Percentiles rank a stretch among this genome's conserved stretches.
These are phyloP conservation scores for Protodeltote pygarga DNA, from an alignment of 2,888 invertebrate genomes.

Conservation along the genomic window DNA sequence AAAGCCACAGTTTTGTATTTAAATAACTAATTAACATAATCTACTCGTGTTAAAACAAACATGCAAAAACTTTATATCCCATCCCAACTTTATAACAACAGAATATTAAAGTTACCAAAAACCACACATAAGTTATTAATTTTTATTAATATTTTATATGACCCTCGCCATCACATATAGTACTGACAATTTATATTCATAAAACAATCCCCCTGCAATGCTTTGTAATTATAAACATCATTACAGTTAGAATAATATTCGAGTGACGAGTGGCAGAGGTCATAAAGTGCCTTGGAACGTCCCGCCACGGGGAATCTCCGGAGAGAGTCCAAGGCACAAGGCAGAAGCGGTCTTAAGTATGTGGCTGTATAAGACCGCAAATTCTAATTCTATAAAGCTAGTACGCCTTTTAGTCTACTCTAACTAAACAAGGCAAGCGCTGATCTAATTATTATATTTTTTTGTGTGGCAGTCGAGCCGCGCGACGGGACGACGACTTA, in stretches of 20 bases:
- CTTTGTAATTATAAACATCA: slow-evolving; percentile 48
- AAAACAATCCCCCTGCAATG: slow-evolving; percentile 43
- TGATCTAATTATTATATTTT: no score
- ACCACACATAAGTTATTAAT: slow-evolving; percentile 16
- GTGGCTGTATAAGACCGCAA: background rate
- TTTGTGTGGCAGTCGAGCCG: no score
- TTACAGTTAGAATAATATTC: slow-evolving; percentile 37
- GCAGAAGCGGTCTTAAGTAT: background rate
- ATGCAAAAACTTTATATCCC: background rate
- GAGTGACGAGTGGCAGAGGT: slow-evolving; percentile 34
- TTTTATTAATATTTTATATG: slow-evolving; percentile 29
- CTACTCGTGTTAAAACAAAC: no score
- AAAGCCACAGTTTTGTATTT: no score
- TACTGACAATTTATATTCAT: slow-evolving; percentile 49
- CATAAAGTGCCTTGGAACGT: slow-evolving; percentile 43
- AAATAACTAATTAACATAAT: no score
- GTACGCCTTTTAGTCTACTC: no score
- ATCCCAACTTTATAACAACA: background rate
- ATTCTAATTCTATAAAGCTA: no score
- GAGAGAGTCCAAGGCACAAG: background rate
- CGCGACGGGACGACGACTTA: no score
- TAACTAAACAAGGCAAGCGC: no score
- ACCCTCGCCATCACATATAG: slow-evolving; percentile 5
- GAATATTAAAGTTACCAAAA: background rate
- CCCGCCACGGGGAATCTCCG: slow-evolving; percentile 34